A percentile compares a stretch with the other conserved stretches of the same genome.
Evolutionary conservation across 2,113 vertebrate species (phyloP).

Genomic region (Pterophyllum scalare): DNA sequence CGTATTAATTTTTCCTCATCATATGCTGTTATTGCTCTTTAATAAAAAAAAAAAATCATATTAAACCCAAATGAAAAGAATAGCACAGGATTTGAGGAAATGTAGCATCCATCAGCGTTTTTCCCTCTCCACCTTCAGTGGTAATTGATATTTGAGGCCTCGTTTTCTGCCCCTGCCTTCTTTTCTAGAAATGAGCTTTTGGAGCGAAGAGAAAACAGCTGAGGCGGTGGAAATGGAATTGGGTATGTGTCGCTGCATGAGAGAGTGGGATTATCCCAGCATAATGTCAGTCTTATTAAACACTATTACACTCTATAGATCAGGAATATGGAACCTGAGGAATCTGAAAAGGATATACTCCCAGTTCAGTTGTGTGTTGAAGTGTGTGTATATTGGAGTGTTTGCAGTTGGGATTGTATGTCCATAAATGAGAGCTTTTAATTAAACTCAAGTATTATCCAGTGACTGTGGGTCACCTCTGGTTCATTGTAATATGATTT

Average conservation of each 20-base stretch:
- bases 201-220: conserved; percentile 71
- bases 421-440: conserved; percentile 38
- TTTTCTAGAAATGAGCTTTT: conserved; percentile 76
- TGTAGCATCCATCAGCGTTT: conserved; percentile 70
- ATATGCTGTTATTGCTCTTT: conserved; percentile 52
- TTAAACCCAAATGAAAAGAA: conserved; percentile 66
- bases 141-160: conserved; percentile 80
- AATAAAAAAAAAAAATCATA: conserved; percentile 56
- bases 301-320: conserved; percentile 76
- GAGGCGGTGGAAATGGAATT: conserved; percentile 79
- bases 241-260: conserved; percentile 79
- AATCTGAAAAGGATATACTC: conserved; percentile 65
- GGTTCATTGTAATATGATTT: background rate
- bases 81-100: conserved; percentile 65
- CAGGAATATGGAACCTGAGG: conserved; percentile 34
- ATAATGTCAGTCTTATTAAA: conserved; percentile 82
- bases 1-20: conserved; percentile 52
- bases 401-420: conserved; percentile 51
- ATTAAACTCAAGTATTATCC: background rate
- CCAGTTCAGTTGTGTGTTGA: conserved; percentile 40
- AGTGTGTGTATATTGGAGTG: background rate
- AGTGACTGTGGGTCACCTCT: background rate
- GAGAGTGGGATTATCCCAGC: conserved; percentile 75
- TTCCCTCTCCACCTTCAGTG: conserved; percentile 44
- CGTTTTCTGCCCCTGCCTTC: conserved; percentile 56